Percentiles rank a stretch among this genome's conserved stretches.
Evolutionary conservation across 2,888 invertebrate genomes (phyloP).

Genomic region (Leuctra nigra): DNA sequence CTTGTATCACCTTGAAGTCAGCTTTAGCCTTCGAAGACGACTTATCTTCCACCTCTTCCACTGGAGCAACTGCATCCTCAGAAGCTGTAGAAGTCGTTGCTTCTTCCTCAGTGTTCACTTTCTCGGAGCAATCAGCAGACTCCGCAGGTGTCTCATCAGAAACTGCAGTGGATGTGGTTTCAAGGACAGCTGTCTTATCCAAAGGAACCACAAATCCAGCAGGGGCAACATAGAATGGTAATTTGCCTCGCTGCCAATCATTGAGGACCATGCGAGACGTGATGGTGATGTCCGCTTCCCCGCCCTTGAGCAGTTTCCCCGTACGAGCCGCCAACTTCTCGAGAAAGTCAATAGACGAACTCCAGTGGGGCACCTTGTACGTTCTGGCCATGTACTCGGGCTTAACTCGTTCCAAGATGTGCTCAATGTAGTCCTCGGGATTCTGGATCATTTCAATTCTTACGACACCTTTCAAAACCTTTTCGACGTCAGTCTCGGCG

Average conservation of each 20-base stretch:
- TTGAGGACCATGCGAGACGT: slow-evolving; percentile 93
- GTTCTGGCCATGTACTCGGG: slow-evolving; percentile 85
- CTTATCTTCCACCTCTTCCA: not conserved
- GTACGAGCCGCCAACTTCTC: slow-evolving; percentile 79
- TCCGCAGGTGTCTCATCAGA: slow-evolving; percentile 26
- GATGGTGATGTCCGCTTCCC: slow-evolving; percentile 88
- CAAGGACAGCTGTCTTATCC: slow-evolving; percentile 31
- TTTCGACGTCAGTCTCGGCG: slow-evolving; percentile 90
- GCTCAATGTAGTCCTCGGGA: slow-evolving; percentile 90
- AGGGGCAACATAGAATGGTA: slow-evolving; percentile 90
- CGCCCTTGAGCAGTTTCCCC: slow-evolving; percentile 91
- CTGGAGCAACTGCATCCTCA: slow-evolving; percentile 26
- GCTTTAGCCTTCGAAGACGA: not conserved
- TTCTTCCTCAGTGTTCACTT: slow-evolving; percentile 29
- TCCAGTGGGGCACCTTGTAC: slow-evolving; percentile 81
- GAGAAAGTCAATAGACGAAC: slow-evolving; percentile 76
- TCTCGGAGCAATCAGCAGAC: slow-evolving; percentile 32
- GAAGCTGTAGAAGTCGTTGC: slow-evolving; percentile 32
- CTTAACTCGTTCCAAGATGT: slow-evolving; percentile 80
- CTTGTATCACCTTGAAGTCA: slow-evolving; percentile 48
- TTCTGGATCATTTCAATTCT: slow-evolving; percentile 89
- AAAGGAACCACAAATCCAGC: slow-evolving; percentile 67
- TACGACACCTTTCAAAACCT: slow-evolving; percentile 95
- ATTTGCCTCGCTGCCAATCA: slow-evolving; percentile 97
- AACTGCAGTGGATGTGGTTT: slow-evolving; percentile 28